Conservation (phyloP, 2,797 vertebrate species). For the Chelon auratus region DNA sequence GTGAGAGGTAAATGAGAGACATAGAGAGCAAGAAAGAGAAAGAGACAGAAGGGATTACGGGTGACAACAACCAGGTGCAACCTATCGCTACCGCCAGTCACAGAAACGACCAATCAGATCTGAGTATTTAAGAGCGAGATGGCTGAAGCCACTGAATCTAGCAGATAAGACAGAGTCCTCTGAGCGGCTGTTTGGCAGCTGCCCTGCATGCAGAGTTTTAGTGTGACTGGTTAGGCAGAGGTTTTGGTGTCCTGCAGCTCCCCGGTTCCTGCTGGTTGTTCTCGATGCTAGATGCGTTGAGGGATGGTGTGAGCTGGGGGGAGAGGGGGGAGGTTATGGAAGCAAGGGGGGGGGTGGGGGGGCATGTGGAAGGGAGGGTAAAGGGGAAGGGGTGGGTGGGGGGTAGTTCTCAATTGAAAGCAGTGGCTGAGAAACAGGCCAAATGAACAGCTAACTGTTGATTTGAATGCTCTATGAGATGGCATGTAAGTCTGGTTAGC, state of each 20-base stretch:
- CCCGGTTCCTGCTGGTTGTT: constrained; percentile 99
- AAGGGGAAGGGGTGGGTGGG: constrained; percentile 16
- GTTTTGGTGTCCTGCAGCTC: constrained; percentile 81
- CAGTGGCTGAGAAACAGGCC: constrained; percentile 93
- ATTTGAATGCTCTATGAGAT: constrained; percentile 89
- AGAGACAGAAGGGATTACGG: constrained; percentile 68
- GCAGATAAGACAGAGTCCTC: constrained; percentile 37
- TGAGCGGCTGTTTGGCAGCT: constrained; percentile 48
- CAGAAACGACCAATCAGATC: constrained; percentile 68
- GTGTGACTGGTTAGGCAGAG: constrained; percentile 66
- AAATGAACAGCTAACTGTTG: constrained; percentile 88
- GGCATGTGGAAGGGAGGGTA: constrained; percentile 61
- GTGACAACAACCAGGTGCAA: constrained; percentile 88
- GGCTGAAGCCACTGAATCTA: constrained; percentile 17
- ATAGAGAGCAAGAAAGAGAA: constrained; percentile 48
- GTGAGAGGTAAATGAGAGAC: constrained; percentile 77
- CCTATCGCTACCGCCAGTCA: constrained; percentile 79
- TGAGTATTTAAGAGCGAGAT: constrained; percentile 21
- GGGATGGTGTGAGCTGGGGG: constrained; percentile 79
- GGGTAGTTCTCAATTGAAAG: constrained; percentile 81
- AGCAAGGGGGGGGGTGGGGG: too few species aligned
- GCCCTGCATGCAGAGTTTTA: constrained; percentile 45
- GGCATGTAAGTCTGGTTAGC: constrained; percentile 80
- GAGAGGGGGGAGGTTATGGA: constrained; percentile 40
- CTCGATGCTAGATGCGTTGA: constrained; percentile 89